Conservation (phyloP, 2,113 vertebrate species). For the Plecotus auritus region DNA sequence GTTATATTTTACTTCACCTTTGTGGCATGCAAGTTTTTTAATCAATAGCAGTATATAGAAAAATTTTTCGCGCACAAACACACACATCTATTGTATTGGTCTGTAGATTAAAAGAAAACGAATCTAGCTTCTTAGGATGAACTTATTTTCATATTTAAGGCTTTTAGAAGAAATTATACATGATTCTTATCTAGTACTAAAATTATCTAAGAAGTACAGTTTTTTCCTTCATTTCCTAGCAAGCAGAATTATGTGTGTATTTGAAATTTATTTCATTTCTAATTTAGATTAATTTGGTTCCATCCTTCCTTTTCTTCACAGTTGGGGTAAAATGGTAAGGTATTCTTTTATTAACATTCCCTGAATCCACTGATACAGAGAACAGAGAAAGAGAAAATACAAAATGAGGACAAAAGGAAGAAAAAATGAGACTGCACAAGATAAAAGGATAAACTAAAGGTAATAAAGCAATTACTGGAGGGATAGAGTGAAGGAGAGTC, state of each 20-base stretch:
- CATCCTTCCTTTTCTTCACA: not conserved
- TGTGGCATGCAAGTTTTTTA: not conserved
- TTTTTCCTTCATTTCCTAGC: not conserved
- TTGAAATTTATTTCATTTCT: not conserved
- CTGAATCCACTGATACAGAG: not conserved
- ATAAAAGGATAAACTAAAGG: not conserved
- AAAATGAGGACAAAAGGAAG: not conserved
- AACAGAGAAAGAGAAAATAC: not conserved
- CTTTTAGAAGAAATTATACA: not conserved
- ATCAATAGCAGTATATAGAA: not conserved
- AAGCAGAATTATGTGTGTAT: too few species aligned
- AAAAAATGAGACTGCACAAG: not conserved
- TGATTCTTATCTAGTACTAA: not conserved
- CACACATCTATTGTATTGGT: not conserved
- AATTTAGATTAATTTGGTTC: not conserved
- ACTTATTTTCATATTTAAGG: not conserved
- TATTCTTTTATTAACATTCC: not conserved
- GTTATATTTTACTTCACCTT: not conserved
- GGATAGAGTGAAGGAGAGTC: fast-evolving
- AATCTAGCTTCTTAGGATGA: not conserved
- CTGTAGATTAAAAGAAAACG: not conserved
- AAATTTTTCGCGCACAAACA: not conserved
- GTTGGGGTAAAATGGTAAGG: not conserved
- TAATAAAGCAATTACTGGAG: not conserved
- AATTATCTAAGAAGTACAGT: not conserved